Base-by-base conservation (phyloP, 2,797 vertebrate species). In the Loris lydekkerianus region DNA sequence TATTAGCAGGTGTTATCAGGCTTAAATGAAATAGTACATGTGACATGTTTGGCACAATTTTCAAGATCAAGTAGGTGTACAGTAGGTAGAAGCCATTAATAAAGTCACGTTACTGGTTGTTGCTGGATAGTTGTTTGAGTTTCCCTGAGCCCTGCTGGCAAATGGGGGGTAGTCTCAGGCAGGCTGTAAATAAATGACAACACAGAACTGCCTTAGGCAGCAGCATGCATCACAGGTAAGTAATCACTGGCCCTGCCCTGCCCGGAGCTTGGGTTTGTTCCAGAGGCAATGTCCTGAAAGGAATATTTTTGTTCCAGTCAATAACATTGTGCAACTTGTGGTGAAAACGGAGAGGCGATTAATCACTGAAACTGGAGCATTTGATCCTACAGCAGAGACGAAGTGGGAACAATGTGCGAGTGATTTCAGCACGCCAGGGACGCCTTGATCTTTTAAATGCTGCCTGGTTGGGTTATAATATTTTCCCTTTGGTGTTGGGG, bases 281-380 rank as follows among this genome's bases (percentile, higher is more conserved):
- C 69, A 46, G 72, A 10, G 0, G 80, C 72, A 20, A n/a, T 58
- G 70, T 43, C 82, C 86, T 1, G 3, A 86, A 86, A 65, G 92
- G 77, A 89, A 0, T 70, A 49, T 86, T 97, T 95, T 87, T 14
- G 70, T 61, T 84, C 25, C 31, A 6, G 0, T 93, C 89, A 97
- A 93, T 77, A 96, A 78, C 2, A 43, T 14, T 76, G 72, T 94
- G 90, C 58, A 1, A 1, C 15, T 97, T 81, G 78, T 20, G 77
- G 90, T 86, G 63, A 70, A 93, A 97, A 95, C 63, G 7, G 78
- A 97, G 78, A 94, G 43, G 97, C 11, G 37, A 97, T 69, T 91
- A 75, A 98, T 65, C 92, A 43, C 0, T 37, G 95, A 87, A 89
- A 93, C 53, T 37, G 95, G 97, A 95, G 89, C 61, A 58, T 95